A percentile compares a stretch with the other conserved stretches of the same genome.
These are phyloP conservation scores for Gulo gulo DNA, from an alignment of 2,113 vertebrate species.

Conservation along the genomic window DNA sequence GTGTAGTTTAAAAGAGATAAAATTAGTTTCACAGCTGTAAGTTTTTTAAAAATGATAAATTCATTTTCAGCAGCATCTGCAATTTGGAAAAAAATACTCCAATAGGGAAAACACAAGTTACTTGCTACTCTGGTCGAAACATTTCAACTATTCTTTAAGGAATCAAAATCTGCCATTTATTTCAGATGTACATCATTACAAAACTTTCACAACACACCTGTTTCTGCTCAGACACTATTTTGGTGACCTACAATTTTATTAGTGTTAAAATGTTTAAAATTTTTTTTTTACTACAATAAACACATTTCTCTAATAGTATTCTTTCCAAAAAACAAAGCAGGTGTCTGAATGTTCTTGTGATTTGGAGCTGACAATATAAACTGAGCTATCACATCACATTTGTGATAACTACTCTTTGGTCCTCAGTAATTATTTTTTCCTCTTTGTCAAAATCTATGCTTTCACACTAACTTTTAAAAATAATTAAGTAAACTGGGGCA, in stretches of 20 bases:
- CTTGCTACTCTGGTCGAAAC: background rate
- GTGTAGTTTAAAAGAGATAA: background rate
- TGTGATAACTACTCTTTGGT: rapidly evolving
- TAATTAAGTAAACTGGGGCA: background rate
- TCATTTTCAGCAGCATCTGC: background rate
- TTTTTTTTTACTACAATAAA: background rate
- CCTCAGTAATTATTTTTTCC: background rate
- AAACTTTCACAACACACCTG: background rate
- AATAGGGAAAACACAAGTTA: background rate
- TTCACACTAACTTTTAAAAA: background rate
- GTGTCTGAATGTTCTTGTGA: background rate
- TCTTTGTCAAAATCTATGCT: background rate
- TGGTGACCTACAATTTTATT: background rate
- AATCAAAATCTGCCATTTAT: background rate
- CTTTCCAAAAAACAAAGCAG: background rate
- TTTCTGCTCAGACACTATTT: background rate
- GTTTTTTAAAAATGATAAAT: background rate
- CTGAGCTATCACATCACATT: background rate
- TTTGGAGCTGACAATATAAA: background rate
- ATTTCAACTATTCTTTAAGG: background rate
- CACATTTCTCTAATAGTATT: background rate
- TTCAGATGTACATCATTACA: background rate
- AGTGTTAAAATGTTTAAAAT: background rate
- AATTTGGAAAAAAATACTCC: background rate
- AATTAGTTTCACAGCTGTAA: background rate